Evolutionary conservation across 2,888 invertebrate species (phyloP).

Genomic region (Bellardia pandia): DNA sequence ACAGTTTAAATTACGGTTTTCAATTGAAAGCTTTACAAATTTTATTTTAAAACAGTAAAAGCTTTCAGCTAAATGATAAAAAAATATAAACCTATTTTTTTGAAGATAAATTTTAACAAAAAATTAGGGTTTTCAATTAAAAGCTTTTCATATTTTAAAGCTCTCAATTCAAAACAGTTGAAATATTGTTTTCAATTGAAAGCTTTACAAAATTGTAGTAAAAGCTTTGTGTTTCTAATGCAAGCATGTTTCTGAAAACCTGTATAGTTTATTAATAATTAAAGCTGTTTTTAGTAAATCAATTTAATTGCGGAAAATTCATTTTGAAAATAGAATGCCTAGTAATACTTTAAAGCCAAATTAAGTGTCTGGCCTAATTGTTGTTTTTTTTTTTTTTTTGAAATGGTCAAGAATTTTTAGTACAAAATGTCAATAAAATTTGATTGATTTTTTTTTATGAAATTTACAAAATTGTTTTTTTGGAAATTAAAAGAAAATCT

Average conservation of each 20-base stretch:
- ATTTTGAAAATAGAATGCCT: neutral
- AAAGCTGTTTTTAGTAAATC: neutral
- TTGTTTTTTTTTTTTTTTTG: neutral
- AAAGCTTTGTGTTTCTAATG: too few species aligned
- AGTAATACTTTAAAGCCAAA: neutral
- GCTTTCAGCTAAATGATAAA: neutral
- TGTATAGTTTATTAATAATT: neutral
- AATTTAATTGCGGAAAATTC: neutral
- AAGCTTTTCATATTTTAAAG: too few species aligned
- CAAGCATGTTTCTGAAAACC: neutral
- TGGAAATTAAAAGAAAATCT: conserved; percentile 3
- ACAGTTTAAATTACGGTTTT: neutral
- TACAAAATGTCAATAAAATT: conserved; percentile 56
- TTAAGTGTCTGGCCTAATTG: neutral
- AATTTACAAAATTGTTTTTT: conserved; percentile 15
- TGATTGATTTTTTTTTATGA: neutral
- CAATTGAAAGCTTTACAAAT: too few species aligned
- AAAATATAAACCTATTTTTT: neutral
- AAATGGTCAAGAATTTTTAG: conserved; percentile 57
- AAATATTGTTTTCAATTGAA: too few species aligned
- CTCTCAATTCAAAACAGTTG: too few species aligned
- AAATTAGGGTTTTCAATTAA: too few species aligned
- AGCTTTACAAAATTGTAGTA: too few species aligned
- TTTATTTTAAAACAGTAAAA: too few species aligned
- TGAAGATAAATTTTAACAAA: too few species aligned